Evolutionary conservation across 1,140 invertebrate species (phyloP).

Genomic region (Tenebrio molitor): DNA sequence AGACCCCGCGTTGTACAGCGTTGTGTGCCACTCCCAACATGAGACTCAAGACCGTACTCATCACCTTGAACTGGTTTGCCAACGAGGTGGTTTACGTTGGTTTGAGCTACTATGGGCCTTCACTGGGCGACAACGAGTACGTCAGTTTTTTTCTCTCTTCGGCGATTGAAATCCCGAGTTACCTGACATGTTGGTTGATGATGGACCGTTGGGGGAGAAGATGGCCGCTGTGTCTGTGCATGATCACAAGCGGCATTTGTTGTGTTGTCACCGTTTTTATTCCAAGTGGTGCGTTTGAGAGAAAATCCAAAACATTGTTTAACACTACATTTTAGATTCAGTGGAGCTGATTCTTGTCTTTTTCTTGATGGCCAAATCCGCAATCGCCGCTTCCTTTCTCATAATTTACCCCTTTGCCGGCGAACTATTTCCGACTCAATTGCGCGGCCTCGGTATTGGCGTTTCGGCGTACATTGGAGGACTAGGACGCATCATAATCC

Average conservation of each 20-base stretch:
- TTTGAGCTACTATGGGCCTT: conserved; percentile 88
- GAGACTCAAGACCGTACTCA: conserved; percentile 79
- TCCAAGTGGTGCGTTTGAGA: conserved; percentile 72
- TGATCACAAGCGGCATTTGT: conserved; percentile 85
- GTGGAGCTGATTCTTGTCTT: conserved; percentile 79
- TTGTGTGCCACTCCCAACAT: conserved; percentile 89
- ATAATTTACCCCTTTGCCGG: conserved; percentile 93
- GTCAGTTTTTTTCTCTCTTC: conserved; percentile 89
- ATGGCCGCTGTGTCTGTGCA: conserved; percentile 86
- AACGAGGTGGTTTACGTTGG: conserved; percentile 89
- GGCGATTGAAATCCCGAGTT: conserved; percentile 87
- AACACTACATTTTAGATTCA: conserved; percentile 74
- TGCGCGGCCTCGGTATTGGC: conserved; percentile 89
- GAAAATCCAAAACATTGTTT: not conserved
- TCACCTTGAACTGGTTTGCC: conserved; percentile 79
- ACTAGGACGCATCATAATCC: conserved; percentile 88
- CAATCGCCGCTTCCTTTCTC: conserved; percentile 91
- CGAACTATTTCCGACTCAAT: conserved; percentile 89
- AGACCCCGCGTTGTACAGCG: conserved; percentile 77
- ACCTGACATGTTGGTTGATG: conserved; percentile 85
- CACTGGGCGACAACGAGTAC: conserved; percentile 86
- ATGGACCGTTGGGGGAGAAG: conserved; percentile 87
- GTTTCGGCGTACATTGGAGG: conserved; percentile 90
- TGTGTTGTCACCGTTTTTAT: conserved; percentile 87
- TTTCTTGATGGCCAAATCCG: conserved; percentile 89